Evolutionary conservation across 2,797 vertebrate genomes (phyloP), one percentile per base, ranked within the genome.

Genomic region (Rhadinocentrus ornatus): DNA sequence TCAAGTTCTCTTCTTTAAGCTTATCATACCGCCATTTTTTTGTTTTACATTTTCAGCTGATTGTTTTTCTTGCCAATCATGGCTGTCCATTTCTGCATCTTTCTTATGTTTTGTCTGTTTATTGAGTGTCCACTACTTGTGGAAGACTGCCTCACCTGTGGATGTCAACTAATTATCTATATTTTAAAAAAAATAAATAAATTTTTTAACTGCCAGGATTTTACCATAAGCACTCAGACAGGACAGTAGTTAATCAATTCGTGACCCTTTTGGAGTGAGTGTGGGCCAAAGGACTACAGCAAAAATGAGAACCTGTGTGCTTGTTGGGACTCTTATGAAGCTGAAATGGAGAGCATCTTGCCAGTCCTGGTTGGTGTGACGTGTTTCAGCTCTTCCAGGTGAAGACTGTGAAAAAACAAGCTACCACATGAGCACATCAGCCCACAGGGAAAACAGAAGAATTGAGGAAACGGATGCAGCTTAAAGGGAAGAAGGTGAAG

Each of bases 311-410:
- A 41, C 60, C 54, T 62, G 62, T 31, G 69, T 69, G 20, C 79
- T 71, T 29, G 52, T 53, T 71, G 64, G 27, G 73, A 60, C 69
- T 65, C 77, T 48, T 75, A 22, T 75, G 79, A 85, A 78, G 70
- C 73, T 74, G 44, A 69, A 68, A 20, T 52, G 50, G 64, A 73
- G 70, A 82, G 62, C 57, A 50, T 61, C 73, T 75, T 60, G 66
- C 8, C 56, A 73, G 83, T 76, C 66, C 31, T 16, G 53, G 31
- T 64, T 57, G 53, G 77, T 65, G 78, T 73, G 48, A 65, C 24
- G 69, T 65, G 66, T 83, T 78, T 73, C 50, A 55, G 34, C 77
- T 87, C 84, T 90, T 89, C 87, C 84, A 79, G 84, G 86, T 70
- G 84, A 91, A 87, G 87, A 77, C 15, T 22, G 12, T 62, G 39